Base-by-base conservation (phyloP, 2,888 invertebrate species). In the Mythimna impura region DNA sequence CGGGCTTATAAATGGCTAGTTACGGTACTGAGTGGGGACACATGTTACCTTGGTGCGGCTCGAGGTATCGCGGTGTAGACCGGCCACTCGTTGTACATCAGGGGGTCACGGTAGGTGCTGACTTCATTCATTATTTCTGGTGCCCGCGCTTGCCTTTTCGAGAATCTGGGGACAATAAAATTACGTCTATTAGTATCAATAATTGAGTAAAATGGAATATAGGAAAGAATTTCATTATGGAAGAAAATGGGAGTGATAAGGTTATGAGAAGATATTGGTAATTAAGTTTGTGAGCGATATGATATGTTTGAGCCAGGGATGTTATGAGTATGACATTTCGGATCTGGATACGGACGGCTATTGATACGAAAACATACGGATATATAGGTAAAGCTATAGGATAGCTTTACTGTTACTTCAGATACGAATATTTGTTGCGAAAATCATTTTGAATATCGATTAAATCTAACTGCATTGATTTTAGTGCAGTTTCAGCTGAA, bases 121-220 rank as follows among this genome's bases (percentile, higher is more conserved):
- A 98, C 97, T 95, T 98, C 98, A 93, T 98, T 99, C 89, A 98
- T 98, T 82, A 98, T 97, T 93, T 98, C 98, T 9, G 98, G 98
- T 22, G 98, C 98, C 55, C 98, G 97, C 65, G 98, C 98, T 94
- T 99, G 98, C 75, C 99, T 95, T 93, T 98, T 98, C 22, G 98
- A 98, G 95, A 98, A 98, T 92, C 98, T 96, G 93, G 3, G 72
- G 86, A 68, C 85, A 88, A 78, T 52, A 50, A 20, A 52, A 52
- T n/a, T 52, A 52, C 20, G n/a, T 34, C 43, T 7, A 34, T 72
- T 52, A 78, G 52, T 36, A 64, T 63, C 4, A 52, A 36, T 55
- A 50, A 43, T 55, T 61, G 12, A 54, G 9, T 20, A 10, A 63
- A 34, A 34, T 7, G 12, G 8, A 14, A 25, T 12, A 34, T n/a